Evolutionary conservation across 2,113 vertebrate species (phyloP), one percentile per base, ranked within the genome.

Genomic region (Gasterosteus aculeatus): DNA sequence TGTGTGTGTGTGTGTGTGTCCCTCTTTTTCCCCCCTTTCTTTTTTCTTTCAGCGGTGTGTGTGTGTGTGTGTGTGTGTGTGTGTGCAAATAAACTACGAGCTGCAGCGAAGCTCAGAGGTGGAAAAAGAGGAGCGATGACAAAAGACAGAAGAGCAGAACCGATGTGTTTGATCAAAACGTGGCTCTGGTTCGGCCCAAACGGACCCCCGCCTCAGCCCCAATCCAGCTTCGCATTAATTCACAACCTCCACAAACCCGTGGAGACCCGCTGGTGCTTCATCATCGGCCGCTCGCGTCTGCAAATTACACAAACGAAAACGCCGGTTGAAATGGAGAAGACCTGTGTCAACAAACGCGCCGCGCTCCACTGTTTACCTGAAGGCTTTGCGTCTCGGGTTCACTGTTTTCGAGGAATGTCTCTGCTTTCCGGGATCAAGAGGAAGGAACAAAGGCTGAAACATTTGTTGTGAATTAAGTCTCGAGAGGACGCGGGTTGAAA

Each of bases 381-480:
- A 49, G 60, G 82, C 61, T 64, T 68, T 70, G 31, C 62, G 38
- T 66, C 65, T 62, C 5, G 47, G 57, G 74, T 77, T 74, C 56
- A 26, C 42, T 58, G 63, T 78, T 69, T 60, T 77, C 54, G 18
- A 84, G 80, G 81, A 84, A 69, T 77, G 79, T 11, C 68, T 56
- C 11, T 22, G 10, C 61, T 77, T 8, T 84, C 16, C 51, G 61
- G 61, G 72, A 72, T 77, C 69, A 75, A 75, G 72, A 83, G 38
- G 38, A 62, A 85, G 66, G 76, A 78, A 78, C 82, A 78, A 78
- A 85, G 80, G 63, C 58, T 46, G 3, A 7, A 87, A 89, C 88
- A 92, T 91, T 90, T 92, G 92, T 89, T 89, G 88, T 18, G 72
- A 85, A 91, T 92, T 91, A 91, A 87, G 82, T 80, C 75, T 86